Conservation (phyloP, 2,113 vertebrate species). For the human (Homo sapiens) region GRCh38 chr12:105200501-105201000, state of each 20-base stretch:
- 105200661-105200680: not conserved
- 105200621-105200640: not conserved
- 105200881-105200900: too few relatives aligned
- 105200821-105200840: too few relatives aligned
- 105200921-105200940: too few relatives aligned
- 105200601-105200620: not conserved
- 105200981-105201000: too few relatives aligned
- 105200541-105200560: not conserved
- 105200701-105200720: not conserved
- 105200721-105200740: not conserved
- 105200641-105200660: not conserved
- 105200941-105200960: too few relatives aligned
- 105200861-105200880: too few relatives aligned
- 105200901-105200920: too few relatives aligned
- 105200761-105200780: not conserved
- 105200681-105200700: accelerated
- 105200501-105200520: not conserved
- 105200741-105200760: not conserved
- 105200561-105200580: not conserved
- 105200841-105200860: too few relatives aligned
- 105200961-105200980: too few relatives aligned
- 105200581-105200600: not conserved
- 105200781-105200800: accelerated
- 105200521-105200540: not conserved
- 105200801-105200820: accelerated